These are phyloP conservation scores for Callaeas wilsoni DNA, from an alignment of 2,113 vertebrate species.

Conservation along the genomic window DNA sequence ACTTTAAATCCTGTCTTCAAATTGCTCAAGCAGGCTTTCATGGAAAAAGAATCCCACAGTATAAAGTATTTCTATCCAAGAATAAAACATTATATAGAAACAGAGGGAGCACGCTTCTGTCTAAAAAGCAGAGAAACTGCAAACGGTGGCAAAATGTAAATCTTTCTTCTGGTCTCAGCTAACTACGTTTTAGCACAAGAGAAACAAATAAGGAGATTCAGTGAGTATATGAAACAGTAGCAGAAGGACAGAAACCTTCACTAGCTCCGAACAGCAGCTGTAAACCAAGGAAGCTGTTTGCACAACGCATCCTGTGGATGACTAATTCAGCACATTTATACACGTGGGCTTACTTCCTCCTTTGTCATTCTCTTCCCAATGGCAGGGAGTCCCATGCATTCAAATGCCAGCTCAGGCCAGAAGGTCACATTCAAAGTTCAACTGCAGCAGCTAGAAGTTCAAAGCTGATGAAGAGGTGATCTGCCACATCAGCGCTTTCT, in stretches of 20 bases:
- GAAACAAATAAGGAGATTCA: not conserved
- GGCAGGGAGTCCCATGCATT: not conserved
- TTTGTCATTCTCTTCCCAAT: not conserved
- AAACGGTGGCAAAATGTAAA: not conserved
- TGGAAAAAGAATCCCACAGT: not conserved
- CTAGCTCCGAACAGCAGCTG: not conserved
- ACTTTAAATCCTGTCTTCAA: not conserved
- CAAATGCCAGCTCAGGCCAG: not conserved
- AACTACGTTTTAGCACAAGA: not conserved
- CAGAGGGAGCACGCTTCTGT: not conserved
- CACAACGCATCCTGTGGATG: not conserved
- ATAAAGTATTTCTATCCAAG: not conserved
- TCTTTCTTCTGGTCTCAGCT: not conserved
- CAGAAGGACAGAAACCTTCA: not conserved
- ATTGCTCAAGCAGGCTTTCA: not conserved
- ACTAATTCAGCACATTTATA: not conserved
- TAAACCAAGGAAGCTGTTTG: not conserved
- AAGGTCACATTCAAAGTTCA: not conserved
- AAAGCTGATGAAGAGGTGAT: not conserved
- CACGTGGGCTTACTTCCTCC: not conserved
- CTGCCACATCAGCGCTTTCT: not conserved
- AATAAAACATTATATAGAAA: not conserved
- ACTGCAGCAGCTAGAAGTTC: not conserved
- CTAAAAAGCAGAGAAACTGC: not conserved
- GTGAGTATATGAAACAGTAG: not conserved